These are phyloP conservation scores for Hepsetus odoe DNA, from an alignment of 2,113 vertebrate species.

Conservation along the genomic window DNA sequence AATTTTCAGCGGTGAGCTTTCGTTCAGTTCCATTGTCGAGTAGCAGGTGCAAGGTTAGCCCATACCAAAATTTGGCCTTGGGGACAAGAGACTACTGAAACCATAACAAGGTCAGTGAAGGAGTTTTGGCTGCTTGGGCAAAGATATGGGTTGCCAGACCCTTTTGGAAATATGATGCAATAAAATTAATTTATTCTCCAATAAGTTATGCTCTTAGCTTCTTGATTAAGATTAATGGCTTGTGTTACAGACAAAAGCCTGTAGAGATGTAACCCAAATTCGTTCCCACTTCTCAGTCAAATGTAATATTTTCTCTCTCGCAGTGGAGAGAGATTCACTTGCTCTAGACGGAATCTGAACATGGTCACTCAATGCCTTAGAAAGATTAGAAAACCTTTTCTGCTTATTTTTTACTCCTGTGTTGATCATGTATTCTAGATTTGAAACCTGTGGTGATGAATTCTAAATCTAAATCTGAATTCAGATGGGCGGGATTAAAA, in stretches of 20 bases:
- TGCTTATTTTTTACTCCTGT: no score
- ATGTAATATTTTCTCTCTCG: conserved; percentile 47
- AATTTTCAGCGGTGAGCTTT: background rate
- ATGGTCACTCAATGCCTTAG: background rate
- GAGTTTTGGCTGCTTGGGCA: conserved; percentile 29
- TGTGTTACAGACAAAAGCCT: conserved; percentile 66
- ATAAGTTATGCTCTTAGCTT: conserved; percentile 67
- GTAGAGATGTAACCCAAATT: conserved; percentile 60
- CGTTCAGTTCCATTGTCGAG: background rate
- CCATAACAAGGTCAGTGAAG: conserved; percentile 44
- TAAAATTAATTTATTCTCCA: conserved; percentile 58
- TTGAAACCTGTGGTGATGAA: background rate
- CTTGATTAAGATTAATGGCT: conserved; percentile 74
- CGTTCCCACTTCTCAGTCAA: conserved; percentile 66
- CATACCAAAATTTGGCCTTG: background rate
- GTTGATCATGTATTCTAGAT: no score
- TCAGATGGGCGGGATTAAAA: no score
- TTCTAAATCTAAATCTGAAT: no score
- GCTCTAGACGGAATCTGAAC: background rate
- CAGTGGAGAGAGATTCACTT: background rate
- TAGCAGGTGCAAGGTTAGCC: background rate
- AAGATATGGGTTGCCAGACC: conserved; percentile 58
- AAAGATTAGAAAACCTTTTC: background rate
- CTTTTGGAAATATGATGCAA: conserved; percentile 56
- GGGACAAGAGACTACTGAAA: background rate